Evolutionary conservation across 2,113 vertebrate species (phyloP), one percentile per base, ranked within the genome.

Genomic region (Cebus imitator): DNA sequence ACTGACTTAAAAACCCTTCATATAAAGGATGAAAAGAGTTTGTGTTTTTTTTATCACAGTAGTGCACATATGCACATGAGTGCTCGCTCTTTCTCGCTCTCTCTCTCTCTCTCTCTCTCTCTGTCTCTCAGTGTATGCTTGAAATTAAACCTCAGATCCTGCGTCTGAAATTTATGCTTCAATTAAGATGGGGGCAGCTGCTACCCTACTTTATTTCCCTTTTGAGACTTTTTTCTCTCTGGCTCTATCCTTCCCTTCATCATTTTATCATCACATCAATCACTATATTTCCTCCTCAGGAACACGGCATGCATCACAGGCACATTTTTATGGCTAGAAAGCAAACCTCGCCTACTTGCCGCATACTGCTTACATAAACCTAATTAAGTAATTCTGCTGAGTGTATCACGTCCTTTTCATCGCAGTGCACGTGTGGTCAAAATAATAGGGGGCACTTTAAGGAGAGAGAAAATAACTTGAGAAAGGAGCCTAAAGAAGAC

Each of bases 81-180:
- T 18, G 6, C 6, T 5, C 6, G 3, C 43, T 43, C 43, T 43
- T 4, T 43, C 43, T 48, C 45, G 10, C 45, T 48, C 45, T 48
- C 45, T 48, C 8, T 45, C 45, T 40, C 6, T 5, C 6, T 5
- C 43, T 43, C 4, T 43, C 43, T 43, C 43, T 48, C 45, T 48
- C 45, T 48, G 9, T 48, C 45, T 48, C 8, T 45, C 45, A 3
- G 0, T 82, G 12, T 96, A 92, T 94, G 91, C n/a, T 95, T 98
- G 82, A 98, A 97, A 98, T 97, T 79, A 98, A 98, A 96, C 86
- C 95, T 97, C 95, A 95, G 86, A 97, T 97, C 52, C 84, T 91
- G 30, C 96, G 97, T 64, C 81, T 97, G 25, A 98, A 98, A 98
- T 98, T 96, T 97, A 98, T 98, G 96, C 95, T 98, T 98, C 97